Base-by-base conservation (phyloP, 2,113 vertebrate genomes). In the Leptocoma aspasia region DNA sequence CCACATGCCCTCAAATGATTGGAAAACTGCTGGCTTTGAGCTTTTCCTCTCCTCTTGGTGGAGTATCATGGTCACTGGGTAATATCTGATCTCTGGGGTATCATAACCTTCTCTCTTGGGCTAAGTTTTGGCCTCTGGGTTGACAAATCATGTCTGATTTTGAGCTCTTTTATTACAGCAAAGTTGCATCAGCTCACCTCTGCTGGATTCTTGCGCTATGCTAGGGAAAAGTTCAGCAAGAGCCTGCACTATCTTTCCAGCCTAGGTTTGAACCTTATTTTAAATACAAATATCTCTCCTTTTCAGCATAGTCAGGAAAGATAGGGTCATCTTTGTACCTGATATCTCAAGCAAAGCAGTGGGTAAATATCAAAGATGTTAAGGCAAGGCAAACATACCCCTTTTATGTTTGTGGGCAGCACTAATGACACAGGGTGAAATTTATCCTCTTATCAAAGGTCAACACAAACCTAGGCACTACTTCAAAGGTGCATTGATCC, bases 401-500 rank as follows among this genome's bases (percentile, higher is more conserved):
- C 92, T 97, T 96, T 96, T 85, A 96, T 96, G 92, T 96, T 86
- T 94, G 94, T 94, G 89, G 94, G 81, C 90, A 89, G 30, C 78
- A 63, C 82, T 90, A 96, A 92, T 93, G 90, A 77, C 92, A 96
- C 35, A 73, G 54, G 66, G 87, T 94, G 92, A 96, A 96, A 97
- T 96, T 91, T 96, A 95, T 92, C 70, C 49, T 79, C 78, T 96
- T 96, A 96, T 96, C 96, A 94, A 94, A 96, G 89, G 75, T 94
- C 96, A 96, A 89, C 92, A 95, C 61, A 95, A 93, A 89, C 60
- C 75, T 66, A 96, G 88, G 94, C 90, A 93, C 56, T 92, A 92
- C 93, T 96, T 97, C 93, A 96, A 97, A 97, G 94, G 68, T 93
- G 19, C 80, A 92, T 96, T 96, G 96, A 97, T 94, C 95, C 61